Base-by-base conservation (phyloP, 2,888 invertebrate genomes). In the Invenusta paracnida region DNA sequence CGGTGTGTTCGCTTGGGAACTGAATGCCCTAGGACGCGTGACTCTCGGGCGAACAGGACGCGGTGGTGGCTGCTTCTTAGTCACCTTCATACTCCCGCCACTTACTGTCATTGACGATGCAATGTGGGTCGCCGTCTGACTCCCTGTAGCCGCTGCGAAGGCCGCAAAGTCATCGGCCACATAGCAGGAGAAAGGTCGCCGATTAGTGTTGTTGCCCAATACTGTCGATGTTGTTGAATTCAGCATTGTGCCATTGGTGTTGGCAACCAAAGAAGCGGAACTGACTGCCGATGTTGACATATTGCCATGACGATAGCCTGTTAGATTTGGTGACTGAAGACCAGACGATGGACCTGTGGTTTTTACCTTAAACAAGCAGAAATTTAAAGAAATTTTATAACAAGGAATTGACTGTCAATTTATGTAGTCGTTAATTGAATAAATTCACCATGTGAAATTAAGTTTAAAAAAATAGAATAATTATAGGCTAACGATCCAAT, bases 51-150 rank as follows among this genome's bases (percentile, higher is more conserved):
- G 13, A 11, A 30, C 23, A 30, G 85, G 29, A 28, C 31, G 85
- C 17, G 0, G 30, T 11, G 30, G 29, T n/a, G 30, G 29, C 23
- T 23, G 11, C 1, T 81, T 25, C 30, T 29, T 81, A 1, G 29
- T 17, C 13, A 86, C 86, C 27, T 30, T 30, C 86, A 81, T 86
- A 29, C 30, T 11, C 30, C 73, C 30, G 27, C 86, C 79, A n/a
- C n/a, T n/a, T n/a, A 13, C n/a, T n/a, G 11, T n/a, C 66, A n/a
- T 11, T 66, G 11, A 13, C 66, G 66, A 66, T 13, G 11, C n/a
- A n/a, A n/a, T n/a, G n/a, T n/a, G n/a, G 23, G 23, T n/a, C 11
- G 29, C 23, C 5, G 23, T 79, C 2, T 23, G 48, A 17, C 17
- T 48, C 11, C 48, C 48, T 48, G 48, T 48, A 17, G 48, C 17